phyloP scores from a whole-genome alignment of 64 coral and sea anemone species.

The Montipora foliosa region DNA sequence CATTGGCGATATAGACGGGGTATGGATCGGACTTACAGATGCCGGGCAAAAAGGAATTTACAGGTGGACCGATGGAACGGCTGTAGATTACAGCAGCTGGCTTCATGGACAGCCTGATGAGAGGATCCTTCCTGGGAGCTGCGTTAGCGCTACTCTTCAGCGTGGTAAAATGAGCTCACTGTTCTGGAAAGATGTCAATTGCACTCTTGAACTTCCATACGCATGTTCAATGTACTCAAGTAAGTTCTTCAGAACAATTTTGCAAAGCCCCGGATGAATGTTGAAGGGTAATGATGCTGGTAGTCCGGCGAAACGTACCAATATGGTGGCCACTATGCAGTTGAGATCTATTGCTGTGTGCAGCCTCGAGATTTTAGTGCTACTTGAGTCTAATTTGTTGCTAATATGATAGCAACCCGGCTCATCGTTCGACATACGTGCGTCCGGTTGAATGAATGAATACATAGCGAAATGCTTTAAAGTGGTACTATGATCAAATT shows the following conservation, averaged over 20 bases:
- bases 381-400: no score
- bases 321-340: no score
- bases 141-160: conserved; percentile 69
- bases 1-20: conserved; percentile 56
- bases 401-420: no score
- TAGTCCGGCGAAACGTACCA: no score
- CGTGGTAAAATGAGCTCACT: conserved; percentile 62
- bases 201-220: conserved; percentile 65
- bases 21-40: conserved; percentile 86
- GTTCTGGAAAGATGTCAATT: conserved; percentile 86
- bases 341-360: no score
- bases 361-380: no score
- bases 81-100: conserved; percentile 76
- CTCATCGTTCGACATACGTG: no score
- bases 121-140: conserved; percentile 58
- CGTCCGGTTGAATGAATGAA: no score
- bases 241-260: conserved; percentile 26
- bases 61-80: conserved; percentile 70
- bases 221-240: conserved; percentile 69
- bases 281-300: no score
- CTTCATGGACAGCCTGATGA: conserved; percentile 80
- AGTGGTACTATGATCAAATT: no score
- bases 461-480: no score
- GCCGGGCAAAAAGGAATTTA: conserved; percentile 61
- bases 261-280: background rate